Base-by-base conservation (phyloP, 2,797 vertebrate species). In the Gambelia wislizenii region DNA sequence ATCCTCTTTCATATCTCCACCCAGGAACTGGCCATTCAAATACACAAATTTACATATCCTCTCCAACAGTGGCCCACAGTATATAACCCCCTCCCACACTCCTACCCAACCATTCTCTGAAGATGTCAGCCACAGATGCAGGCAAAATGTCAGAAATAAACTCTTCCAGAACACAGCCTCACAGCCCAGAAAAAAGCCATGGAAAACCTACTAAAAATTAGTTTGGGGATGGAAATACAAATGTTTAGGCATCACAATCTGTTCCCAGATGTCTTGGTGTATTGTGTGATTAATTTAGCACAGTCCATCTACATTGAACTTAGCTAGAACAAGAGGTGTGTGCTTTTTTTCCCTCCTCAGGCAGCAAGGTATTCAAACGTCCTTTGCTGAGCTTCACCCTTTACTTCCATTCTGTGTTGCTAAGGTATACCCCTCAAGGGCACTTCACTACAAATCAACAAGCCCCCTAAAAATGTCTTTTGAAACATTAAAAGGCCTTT, bases 401-500 rank as follows among this genome's bases (percentile, higher is more conserved):
- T 30, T 36, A n/a, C 54, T 84, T 85, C 52, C 25, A 39, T 80
- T 87, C 47, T 61, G 2, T 56, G 6, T 75, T 78, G 25, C 5
- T 59, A 20, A 61, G 36, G 56, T 18, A 5, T 86, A 30, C 25
- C 52, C 42, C 54, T 83, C 54, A 36, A 74, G 86, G 75, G 2
- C 52, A n/a, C 9, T 87, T 47, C 64, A 78, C 16, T 30, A 89
- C 76, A 88, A 89, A 87, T 52, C 10, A 92, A 7, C 6, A 13
- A 76, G 7, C 64, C 9, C 39, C 52, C 36, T 47, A 52, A 0
- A 81, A 56, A n/a, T 8, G 16, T 25, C 52, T 93, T 88, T 86
- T 78, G 84, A 92, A 92, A 94, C 25, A 86, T 87, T 88, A 72
- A 88, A 87, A 76, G 72, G 33, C 13, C 78, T 94, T 90, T 93